These are phyloP conservation scores for Orchestes rusci DNA, from an alignment of 2,888 invertebrate genomes.

Conservation along the genomic window DNA sequence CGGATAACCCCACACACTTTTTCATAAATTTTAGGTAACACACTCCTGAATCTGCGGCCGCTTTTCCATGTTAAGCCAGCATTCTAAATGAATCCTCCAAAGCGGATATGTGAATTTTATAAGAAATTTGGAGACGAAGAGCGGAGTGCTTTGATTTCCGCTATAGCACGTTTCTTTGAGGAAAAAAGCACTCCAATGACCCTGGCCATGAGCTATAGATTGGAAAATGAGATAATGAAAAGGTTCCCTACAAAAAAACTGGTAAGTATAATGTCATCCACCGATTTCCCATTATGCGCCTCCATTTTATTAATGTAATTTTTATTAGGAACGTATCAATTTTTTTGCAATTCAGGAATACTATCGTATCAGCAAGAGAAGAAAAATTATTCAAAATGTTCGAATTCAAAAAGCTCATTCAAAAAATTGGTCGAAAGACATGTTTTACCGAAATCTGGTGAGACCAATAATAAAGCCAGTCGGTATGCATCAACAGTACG, in stretches of 20 bases:
- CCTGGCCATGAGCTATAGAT: not conserved
- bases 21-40: no score
- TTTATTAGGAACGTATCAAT: not conserved
- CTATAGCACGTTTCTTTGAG: no score
- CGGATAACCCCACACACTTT: no score
- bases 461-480: constrained; percentile 1
- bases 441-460: not conserved
- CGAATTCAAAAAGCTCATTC: constrained; percentile 3
- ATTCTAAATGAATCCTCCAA: no score
- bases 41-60: no score
- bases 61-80: no score
- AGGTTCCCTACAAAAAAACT: not conserved
- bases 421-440: constrained; percentile 2
- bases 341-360: not conserved
- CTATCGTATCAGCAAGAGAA: constrained; percentile 3
- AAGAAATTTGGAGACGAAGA: no score
- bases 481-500: not conserved
- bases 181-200: no score
- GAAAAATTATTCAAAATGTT: constrained; percentile 4
- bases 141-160: no score
- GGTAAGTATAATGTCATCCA: not conserved
- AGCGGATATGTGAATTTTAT: no score
- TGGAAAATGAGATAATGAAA: not conserved
- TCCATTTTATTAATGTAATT: not conserved
- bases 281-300: not conserved